Evolutionary conservation across 1,140 invertebrate genomes (phyloP).

Genomic region (Megathymus violae): DNA sequence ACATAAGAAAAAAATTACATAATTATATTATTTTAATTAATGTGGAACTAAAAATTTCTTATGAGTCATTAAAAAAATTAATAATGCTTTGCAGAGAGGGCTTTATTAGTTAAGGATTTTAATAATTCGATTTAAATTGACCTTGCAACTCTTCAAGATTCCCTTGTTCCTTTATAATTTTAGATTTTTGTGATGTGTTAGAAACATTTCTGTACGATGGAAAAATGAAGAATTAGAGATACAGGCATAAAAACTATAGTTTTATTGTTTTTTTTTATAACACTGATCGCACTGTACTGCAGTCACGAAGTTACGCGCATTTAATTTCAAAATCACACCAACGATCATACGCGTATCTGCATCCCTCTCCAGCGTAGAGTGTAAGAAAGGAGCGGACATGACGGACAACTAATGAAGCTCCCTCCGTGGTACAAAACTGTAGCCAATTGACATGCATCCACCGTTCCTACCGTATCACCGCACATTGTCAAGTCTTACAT

Average conservation of each 20-base stretch:
- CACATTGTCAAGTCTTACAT: slow-evolving; percentile 79
- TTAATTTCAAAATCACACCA: too few species aligned
- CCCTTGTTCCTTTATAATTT: too few species aligned
- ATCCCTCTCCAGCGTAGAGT: not conserved
- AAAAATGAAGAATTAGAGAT: too few species aligned
- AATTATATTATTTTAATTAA: slow-evolving; percentile 72
- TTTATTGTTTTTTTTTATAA: too few species aligned
- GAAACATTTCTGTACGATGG: too few species aligned
- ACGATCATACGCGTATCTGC: too few species aligned
- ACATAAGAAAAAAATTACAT: slow-evolving; percentile 82
- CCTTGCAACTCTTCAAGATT: too few species aligned
- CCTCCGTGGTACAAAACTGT: slow-evolving; percentile 46
- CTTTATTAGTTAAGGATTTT: slow-evolving; percentile 52
- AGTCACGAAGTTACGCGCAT: not conserved
- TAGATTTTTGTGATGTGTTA: slow-evolving; percentile 1
- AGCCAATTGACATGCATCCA: slow-evolving; percentile 73
- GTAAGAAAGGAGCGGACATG: slow-evolving; percentile 14
- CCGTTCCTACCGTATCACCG: slow-evolving; percentile 65
- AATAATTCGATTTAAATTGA: too few species aligned
- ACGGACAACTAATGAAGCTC: slow-evolving; percentile 53
- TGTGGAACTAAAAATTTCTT: slow-evolving; percentile 79
- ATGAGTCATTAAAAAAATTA: slow-evolving; percentile 70
- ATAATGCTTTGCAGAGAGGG: slow-evolving; percentile 54
- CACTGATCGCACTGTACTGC: too few species aligned
- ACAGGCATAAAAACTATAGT: too few species aligned